These are phyloP conservation scores for Hippocampus barbouri DNA, from an alignment of 2,113 vertebrate species.

Conservation along the genomic window DNA sequence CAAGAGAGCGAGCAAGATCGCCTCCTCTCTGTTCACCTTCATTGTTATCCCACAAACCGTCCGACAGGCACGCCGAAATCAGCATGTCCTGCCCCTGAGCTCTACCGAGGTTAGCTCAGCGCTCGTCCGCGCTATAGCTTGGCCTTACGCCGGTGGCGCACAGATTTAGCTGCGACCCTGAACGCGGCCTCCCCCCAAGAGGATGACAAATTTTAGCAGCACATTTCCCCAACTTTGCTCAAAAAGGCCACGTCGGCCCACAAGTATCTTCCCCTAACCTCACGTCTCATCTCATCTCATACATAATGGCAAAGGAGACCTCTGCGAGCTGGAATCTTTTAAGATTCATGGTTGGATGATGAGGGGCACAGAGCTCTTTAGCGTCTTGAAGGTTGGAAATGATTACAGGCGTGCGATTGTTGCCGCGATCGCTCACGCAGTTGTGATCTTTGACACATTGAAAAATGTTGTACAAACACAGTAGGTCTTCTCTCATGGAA, in stretches of 20 bases:
- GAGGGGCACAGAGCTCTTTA: constrained; percentile 30
- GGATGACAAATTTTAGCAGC: constrained; percentile 83
- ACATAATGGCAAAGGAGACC: constrained; percentile 71
- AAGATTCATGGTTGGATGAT: constrained; percentile 56
- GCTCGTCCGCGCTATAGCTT: constrained; percentile 79
- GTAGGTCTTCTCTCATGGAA: no score
- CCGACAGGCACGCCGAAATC: constrained; percentile 76
- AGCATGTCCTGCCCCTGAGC: constrained; percentile 56
- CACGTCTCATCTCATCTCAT: constrained; percentile 66
- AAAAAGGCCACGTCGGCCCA: constrained; percentile 45
- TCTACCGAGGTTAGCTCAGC: constrained; percentile 77
- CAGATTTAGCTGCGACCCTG: constrained; percentile 85
- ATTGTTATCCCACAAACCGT: constrained; percentile 69
- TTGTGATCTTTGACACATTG: neutral
- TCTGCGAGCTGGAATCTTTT: constrained; percentile 56
- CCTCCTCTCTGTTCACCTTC: constrained; percentile 47
- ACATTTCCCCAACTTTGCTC: constrained; percentile 80
- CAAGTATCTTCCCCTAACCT: constrained; percentile 48
- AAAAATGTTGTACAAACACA: no score
- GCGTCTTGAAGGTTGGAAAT: constrained; percentile 18
- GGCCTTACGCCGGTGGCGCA: constrained; percentile 77
- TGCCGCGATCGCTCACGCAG: constrained; percentile 10
- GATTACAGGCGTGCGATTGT: constrained; percentile 10
- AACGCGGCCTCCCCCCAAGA: constrained; percentile 75
- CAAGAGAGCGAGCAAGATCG: constrained; percentile 21